Percentiles rank a stretch among this genome's conserved stretches.
These are phyloP conservation scores for Seriola aureovittata DNA, from an alignment of 2,113 vertebrate genomes.

Conservation along the genomic window DNA sequence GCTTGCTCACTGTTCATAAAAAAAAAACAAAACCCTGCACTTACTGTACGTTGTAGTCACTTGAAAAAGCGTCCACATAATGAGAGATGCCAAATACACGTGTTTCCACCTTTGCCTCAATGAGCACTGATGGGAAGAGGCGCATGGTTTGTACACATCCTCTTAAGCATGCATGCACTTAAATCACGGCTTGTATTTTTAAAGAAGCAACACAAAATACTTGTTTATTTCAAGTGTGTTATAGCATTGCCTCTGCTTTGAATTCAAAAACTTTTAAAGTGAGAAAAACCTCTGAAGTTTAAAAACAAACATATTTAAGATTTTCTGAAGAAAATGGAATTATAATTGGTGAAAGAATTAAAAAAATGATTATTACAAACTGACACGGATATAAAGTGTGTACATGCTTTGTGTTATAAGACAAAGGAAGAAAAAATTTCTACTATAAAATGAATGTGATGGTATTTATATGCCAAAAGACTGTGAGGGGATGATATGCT, in stretches of 20 bases:
- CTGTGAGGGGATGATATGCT: constrained; percentile 31
- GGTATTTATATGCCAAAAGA: constrained; percentile 57
- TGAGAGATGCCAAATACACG: constrained; percentile 63
- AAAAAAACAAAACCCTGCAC: constrained; percentile 17
- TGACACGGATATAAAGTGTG: constrained; percentile 32
- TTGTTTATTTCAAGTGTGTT: constrained; percentile 30
- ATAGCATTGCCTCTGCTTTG: constrained; percentile 53
- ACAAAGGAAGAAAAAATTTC: not conserved
- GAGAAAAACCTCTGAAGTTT: constrained; percentile 47
- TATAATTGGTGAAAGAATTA: constrained; percentile 45
- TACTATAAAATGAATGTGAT: constrained; percentile 45
- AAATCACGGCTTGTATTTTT: constrained; percentile 50
- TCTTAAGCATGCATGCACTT: constrained; percentile 53
- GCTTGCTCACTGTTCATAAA: constrained; percentile 33
- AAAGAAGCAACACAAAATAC: constrained; percentile 3
- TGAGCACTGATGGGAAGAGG: constrained; percentile 50
- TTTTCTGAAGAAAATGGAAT: not conserved
- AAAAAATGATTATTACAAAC: constrained; percentile 33
- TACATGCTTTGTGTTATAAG: constrained; percentile 13
- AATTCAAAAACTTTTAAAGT: constrained; percentile 33
- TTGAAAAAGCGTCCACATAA: constrained; percentile 35
- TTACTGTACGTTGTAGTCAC: constrained; percentile 42
- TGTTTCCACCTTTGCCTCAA: constrained; percentile 49
- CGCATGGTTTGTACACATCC: constrained; percentile 23
- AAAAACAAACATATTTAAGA: constrained; percentile 13